Evolutionary conservation across 1,140 invertebrate genomes (phyloP).

Genomic region (Ylistrum balloti): DNA sequence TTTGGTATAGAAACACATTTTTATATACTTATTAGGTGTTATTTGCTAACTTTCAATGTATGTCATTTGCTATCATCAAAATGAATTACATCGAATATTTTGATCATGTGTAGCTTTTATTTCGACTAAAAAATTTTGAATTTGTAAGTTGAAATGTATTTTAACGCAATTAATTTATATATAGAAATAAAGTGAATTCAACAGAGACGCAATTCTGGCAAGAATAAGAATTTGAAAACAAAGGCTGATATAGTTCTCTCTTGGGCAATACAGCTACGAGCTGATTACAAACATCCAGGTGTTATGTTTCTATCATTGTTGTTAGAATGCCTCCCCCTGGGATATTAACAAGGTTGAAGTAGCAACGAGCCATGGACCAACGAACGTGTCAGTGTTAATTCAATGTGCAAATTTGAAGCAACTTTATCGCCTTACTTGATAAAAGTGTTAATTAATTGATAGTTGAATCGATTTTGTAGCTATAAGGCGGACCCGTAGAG

Average conservation of each 20-base stretch:
- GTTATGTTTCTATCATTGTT: not conserved
- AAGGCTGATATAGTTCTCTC: not conserved
- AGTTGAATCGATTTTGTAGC: not conserved
- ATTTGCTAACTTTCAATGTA: too few species aligned
- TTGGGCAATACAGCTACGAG: not conserved
- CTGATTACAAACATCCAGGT: constrained; percentile 1
- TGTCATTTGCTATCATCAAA: too few species aligned
- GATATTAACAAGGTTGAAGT: not conserved
- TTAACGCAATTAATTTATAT: too few species aligned
- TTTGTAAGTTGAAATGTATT: too few species aligned
- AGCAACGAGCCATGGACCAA: not conserved
- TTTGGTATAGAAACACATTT: too few species aligned
- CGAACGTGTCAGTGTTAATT: constrained; percentile 16
- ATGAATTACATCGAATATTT: too few species aligned
- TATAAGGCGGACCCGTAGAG: not conserved
- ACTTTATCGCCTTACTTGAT: constrained; percentile 26
- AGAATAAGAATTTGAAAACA: not conserved
- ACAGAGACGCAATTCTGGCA: too few species aligned
- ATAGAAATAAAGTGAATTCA: too few species aligned
- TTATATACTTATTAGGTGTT: too few species aligned
- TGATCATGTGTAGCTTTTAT: too few species aligned
- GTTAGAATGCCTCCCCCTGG: not conserved
- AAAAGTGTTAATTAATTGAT: constrained; percentile 40
- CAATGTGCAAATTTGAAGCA: constrained; percentile 1
- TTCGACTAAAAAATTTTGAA: too few species aligned